Percentiles rank a stretch among this genome's conserved stretches.
Evolutionary conservation across 2,888 invertebrate species (phyloP).

Genomic region (Papilio protenor): DNA sequence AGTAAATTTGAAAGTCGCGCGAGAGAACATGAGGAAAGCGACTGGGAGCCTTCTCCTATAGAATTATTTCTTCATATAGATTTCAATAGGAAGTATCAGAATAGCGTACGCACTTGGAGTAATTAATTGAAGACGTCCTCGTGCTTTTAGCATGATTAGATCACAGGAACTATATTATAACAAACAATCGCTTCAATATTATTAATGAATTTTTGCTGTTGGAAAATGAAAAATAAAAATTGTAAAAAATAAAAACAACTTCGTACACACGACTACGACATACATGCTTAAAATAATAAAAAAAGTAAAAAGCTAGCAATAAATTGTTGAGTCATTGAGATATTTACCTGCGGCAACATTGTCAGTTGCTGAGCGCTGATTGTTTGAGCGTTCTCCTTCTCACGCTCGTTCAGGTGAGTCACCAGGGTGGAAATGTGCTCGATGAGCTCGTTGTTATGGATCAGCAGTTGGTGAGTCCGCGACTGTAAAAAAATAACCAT

Average conservation of each 20-base stretch:
- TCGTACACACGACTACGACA: not conserved
- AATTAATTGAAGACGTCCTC: not conserved
- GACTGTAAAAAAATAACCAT: slow-evolving; percentile 74
- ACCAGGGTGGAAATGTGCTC: slow-evolving; percentile 97
- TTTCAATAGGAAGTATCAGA: not conserved
- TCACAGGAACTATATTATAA: not conserved
- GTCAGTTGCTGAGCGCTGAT: slow-evolving; percentile 85
- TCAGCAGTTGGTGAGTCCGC: slow-evolving; percentile 95
- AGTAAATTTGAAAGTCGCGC: too few relatives aligned
- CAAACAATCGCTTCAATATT: not conserved
- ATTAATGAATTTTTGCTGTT: not conserved
- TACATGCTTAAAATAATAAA: slow-evolving; percentile 27
- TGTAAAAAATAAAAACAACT: not conserved
- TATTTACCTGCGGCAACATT: slow-evolving; percentile 87
- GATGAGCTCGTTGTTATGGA: slow-evolving; percentile 97
- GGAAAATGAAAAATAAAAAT: not conserved
- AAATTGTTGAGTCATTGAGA: not conserved
- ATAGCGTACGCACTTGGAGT: not conserved
- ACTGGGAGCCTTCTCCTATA: not conserved
- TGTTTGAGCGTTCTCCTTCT: slow-evolving; percentile 84
- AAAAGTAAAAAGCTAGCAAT: not conserved
- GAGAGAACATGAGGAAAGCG: too few relatives aligned
- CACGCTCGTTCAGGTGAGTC: slow-evolving; percentile 93
- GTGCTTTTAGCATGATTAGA: not conserved
- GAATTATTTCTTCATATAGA: not conserved